These are phyloP conservation scores for Tamandua tetradactyla DNA, from an alignment of 2,797 vertebrate genomes.

Conservation along the genomic window DNA sequence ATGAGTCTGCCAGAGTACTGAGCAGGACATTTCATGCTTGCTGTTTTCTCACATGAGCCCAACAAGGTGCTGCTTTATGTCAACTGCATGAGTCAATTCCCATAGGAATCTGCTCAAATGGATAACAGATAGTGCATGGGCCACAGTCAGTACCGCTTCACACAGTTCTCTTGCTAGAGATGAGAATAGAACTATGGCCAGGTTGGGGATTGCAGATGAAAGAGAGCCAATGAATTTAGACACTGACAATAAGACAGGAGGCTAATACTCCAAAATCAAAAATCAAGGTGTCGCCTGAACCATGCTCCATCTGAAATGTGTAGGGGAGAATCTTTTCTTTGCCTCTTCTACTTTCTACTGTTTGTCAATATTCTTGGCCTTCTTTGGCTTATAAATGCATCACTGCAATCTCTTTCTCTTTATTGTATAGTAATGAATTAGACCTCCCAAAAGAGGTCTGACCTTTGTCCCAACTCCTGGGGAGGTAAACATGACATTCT, in stretches of 20 bases:
- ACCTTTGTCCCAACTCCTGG: too few species aligned
- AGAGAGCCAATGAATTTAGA: neutral
- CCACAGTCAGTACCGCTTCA: conserved; percentile 35
- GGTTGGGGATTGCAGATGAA: neutral
- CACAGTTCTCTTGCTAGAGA: conserved; percentile 20
- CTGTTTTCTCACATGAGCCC: conserved; percentile 68
- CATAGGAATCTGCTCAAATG: conserved; percentile 58
- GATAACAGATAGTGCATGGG: conserved; percentile 63
- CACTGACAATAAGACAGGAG: conserved; percentile 39
- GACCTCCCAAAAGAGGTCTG: too few species aligned
- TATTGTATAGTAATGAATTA: too few species aligned
- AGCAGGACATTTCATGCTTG: conserved; percentile 44
- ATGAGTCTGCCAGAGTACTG: conserved; percentile 50
- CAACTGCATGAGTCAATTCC: conserved; percentile 68
- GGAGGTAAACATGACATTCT: too few species aligned
- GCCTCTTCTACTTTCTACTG: too few species aligned
- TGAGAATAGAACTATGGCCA: conserved; percentile 61
- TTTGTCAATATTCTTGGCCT: too few species aligned
- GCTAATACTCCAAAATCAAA: too few species aligned
- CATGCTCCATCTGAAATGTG: too few species aligned
- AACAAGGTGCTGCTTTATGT: conserved; percentile 67
- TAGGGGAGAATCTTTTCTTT: too few species aligned
- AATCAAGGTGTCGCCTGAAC: too few species aligned
- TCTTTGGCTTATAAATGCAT: too few species aligned
- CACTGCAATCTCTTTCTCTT: too few species aligned